Evolutionary conservation across 2,888 invertebrate genomes (phyloP), one percentile per base, ranked within the genome.

Genomic region (Stenichneumon culpator): DNA sequence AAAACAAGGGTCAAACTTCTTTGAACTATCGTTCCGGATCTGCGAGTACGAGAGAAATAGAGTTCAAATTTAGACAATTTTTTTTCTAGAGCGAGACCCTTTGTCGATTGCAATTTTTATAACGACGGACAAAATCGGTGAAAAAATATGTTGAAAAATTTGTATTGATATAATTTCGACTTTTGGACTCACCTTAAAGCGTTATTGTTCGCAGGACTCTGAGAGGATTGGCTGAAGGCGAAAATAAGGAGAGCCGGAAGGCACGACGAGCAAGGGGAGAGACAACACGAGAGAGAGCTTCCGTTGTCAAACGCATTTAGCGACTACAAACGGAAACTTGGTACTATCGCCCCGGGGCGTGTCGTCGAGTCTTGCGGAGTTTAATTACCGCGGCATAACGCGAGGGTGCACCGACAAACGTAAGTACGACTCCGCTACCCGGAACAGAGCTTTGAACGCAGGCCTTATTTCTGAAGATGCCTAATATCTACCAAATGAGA

Each of bases 241-340:
- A 89, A 89, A 90, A 83, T 86, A 87, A 87, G 87, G 88, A 90
- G 89, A 90, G 89, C 47, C 65, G 52, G 50, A 67, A 91, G 90
- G 89, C 63, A 60, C 65, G 50, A 54, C 78, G 39, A 54, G 63
- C 44, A 74, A 69, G 75, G 78, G 47, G 39, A 39, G 75, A 81
- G 63, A 44, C 28, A 67, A 74, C 39, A 72, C 69, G 47, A 36
- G 39, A 70, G 80, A 75, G 88, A 89, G 90, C 91, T 92, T 91
- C 92, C 91, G 93, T 93, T 93, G 93, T 94, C 94, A 94, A 94
- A 93, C 90, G 93, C 93, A 93, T 92, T 93, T 93, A 93, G 92
- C 89, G 90, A 89, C 90, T 92, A 93, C 93, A 93, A 94, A 94
- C 93, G 92, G 88, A 90, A 92, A 93, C 91, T 93, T 90, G 90